Evolutionary conservation across 2,888 invertebrate genomes (phyloP).

Genomic region (Esperia sulphurella): DNA sequence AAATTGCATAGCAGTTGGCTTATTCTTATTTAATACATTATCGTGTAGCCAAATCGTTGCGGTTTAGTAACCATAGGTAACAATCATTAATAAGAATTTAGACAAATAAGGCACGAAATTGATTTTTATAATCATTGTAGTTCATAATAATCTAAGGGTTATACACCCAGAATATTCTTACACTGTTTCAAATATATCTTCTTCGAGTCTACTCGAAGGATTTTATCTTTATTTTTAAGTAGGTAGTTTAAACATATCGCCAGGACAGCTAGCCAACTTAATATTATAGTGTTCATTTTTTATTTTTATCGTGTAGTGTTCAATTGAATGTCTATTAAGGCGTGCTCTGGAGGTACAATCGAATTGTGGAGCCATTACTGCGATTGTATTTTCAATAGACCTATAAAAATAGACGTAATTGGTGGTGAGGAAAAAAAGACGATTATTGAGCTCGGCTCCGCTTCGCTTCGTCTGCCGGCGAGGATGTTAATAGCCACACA

Average conservation of each 20-base stretch:
- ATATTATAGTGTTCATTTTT: constrained; percentile 8
- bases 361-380: constrained; percentile 54
- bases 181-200: no score
- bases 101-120: not conserved
- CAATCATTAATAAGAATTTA: constrained; percentile 2
- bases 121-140: no score
- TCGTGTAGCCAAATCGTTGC: constrained; percentile 18
- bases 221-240: not conserved
- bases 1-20: constrained; percentile 12
- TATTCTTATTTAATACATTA: constrained; percentile 17
- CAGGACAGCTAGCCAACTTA: not conserved
- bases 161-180: no score
- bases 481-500: constrained; percentile 44
- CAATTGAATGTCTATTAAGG: constrained; percentile 36
- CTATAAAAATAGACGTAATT: constrained; percentile 65
- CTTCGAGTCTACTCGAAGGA: not conserved
- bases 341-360: constrained; percentile 29
- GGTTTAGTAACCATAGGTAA: constrained; percentile 12
- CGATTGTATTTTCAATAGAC: constrained; percentile 59
- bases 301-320: constrained; percentile 36
- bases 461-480: constrained; percentile 23
- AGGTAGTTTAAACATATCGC: not conserved
- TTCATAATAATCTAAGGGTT: no score
- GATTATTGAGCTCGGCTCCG: constrained; percentile 43
- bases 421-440: constrained; percentile 53